Conservation (phyloP, 1,140 invertebrate species). For the Grapholita molesta region DNA sequence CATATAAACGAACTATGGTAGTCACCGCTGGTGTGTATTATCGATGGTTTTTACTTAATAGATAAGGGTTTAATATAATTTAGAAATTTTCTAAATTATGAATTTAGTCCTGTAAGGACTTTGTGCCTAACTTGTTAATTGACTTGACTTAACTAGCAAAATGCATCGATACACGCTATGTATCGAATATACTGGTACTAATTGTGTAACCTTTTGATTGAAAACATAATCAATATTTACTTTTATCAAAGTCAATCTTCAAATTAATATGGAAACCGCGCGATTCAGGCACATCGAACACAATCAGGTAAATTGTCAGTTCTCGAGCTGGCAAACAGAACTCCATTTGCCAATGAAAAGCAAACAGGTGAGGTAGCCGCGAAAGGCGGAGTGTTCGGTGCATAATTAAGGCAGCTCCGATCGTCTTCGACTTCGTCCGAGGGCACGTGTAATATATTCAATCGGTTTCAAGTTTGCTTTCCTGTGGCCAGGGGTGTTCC, state of each 20-base stretch:
- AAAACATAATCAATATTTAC: background rate
- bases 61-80: too few species aligned
- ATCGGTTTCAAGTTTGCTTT: background rate
- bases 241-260: background rate
- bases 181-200: too few species aligned
- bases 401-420: slow-evolving; percentile 38
- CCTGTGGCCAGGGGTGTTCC: background rate
- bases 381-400: slow-evolving; percentile 28
- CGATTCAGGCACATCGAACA: slow-evolving; percentile 5
- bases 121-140: too few species aligned
- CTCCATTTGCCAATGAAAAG: slow-evolving; percentile 47
- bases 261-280: slow-evolving; percentile 1
- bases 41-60: too few species aligned
- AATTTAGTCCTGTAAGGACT: too few species aligned
- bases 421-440: too few species aligned
- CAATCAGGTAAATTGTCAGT: slow-evolving; percentile 23
- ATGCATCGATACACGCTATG: too few species aligned
- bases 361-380: slow-evolving; percentile 38
- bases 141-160: too few species aligned
- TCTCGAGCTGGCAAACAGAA: slow-evolving; percentile 31
- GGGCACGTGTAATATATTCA: slow-evolving; percentile 4
- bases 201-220: background rate
- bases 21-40: too few species aligned
- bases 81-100: too few species aligned
- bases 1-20: too few species aligned